These are phyloP conservation scores for Myiothlypis chrysogaster DNA, from an alignment of 2,797 vertebrate species.

Conservation along the genomic window DNA sequence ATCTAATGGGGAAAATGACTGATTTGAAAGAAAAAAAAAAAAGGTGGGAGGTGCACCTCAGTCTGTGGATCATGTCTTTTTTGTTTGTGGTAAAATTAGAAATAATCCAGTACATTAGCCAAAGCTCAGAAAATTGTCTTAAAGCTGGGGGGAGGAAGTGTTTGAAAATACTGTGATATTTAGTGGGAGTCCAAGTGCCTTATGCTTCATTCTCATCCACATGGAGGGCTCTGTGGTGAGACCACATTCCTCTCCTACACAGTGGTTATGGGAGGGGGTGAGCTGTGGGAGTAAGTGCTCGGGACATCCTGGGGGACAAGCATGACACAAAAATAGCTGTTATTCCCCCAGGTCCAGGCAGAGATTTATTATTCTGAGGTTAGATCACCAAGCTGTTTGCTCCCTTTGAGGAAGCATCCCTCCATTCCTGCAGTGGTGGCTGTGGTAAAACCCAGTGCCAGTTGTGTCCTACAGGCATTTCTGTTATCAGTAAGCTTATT, in stretches of 20 bases:
- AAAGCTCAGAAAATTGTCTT: neutral
- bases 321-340: neutral
- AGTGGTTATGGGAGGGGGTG: neutral
- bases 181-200: neutral
- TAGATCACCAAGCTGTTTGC: neutral
- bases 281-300: neutral
- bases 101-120: neutral
- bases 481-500: neutral
- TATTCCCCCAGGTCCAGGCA: neutral
- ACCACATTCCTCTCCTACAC: neutral
- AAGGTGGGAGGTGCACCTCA: rapidly evolving
- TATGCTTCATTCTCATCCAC: neutral
- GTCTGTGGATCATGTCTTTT: neutral
- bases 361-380: neutral
- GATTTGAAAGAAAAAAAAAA: neutral
- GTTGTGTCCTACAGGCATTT: neutral
- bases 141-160: neutral
- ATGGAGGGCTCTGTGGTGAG: neutral
- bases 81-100: slow-evolving; percentile 17
- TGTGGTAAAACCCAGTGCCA: neutral
- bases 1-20: slow-evolving; percentile 28
- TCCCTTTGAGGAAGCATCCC: neutral
- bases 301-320: neutral
- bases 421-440: neutral
- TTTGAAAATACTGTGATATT: slow-evolving; percentile 18